Percentiles rank a stretch among this genome's conserved stretches.
Evolutionary conservation across 2,888 invertebrate species (phyloP).

Genomic region (Catocala nupta): DNA sequence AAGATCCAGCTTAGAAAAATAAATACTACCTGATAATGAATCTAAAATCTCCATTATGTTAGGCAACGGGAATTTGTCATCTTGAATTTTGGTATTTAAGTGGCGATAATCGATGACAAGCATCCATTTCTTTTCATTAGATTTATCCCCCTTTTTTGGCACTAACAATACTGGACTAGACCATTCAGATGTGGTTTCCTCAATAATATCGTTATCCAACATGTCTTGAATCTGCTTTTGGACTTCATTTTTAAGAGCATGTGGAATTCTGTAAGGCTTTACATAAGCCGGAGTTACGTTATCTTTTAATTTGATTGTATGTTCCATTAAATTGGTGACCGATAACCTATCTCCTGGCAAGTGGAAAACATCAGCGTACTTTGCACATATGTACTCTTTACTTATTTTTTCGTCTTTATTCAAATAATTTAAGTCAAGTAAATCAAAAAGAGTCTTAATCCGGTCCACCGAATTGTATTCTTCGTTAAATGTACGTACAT

Average conservation of each 20-base stretch:
- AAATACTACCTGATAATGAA: too few species aligned
- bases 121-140: too few species aligned
- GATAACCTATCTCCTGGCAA: background rate
- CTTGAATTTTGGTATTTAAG: too few species aligned
- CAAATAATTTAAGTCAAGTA: conserved; percentile 2
- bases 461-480: too few species aligned
- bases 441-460: too few species aligned
- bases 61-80: too few species aligned
- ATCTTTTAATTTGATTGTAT: conserved; percentile 2
- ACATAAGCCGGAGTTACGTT: background rate
- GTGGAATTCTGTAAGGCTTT: conserved; percentile 10
- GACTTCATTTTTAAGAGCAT: conserved; percentile 1
- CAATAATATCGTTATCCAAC: conserved; percentile 11
- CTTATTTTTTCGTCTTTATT: background rate
- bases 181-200: conserved; percentile 14
- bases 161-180: conserved; percentile 6
- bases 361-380: conserved; percentile 8
- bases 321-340: background rate
- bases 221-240: conserved; percentile 12
- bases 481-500: too few species aligned
- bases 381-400: conserved; percentile 8
- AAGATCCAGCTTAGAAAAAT: too few species aligned
- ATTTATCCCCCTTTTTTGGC: too few species aligned
- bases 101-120: too few species aligned
- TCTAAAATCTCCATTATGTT: too few species aligned